Percentiles rank a stretch among this genome's conserved stretches.
Conservation (phyloP, 1,140 invertebrate genomes). For the Lordiphosa stackelbergi region DNA sequence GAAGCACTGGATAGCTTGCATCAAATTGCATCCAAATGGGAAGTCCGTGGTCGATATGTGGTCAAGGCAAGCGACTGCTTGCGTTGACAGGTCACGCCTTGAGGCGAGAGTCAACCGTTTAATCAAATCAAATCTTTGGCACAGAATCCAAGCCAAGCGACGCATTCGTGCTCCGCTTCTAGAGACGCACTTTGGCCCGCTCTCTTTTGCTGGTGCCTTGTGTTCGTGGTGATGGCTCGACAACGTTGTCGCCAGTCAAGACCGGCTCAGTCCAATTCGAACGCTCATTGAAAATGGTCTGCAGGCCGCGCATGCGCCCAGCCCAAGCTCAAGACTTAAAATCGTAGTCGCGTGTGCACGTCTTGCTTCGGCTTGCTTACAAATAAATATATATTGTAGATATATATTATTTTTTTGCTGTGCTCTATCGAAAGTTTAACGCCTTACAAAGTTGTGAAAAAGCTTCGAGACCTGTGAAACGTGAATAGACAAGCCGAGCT, state of each 20-base stretch:
- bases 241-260: slow-evolving; percentile 2
- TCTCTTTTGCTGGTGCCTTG: slow-evolving; percentile 1
- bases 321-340: slow-evolving; percentile 13
- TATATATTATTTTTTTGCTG: slow-evolving; percentile 15
- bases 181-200: slow-evolving; percentile 1
- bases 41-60: slow-evolving; percentile 10
- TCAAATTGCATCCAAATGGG: neutral
- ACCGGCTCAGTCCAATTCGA: slow-evolving; percentile 55
- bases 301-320: slow-evolving; percentile 61
- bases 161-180: slow-evolving; percentile 3
- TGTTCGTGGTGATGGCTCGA: neutral
- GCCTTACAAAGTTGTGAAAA: slow-evolving; percentile 39
- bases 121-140: slow-evolving; percentile 2
- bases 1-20: slow-evolving; percentile 3
- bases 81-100: slow-evolving; percentile 34
- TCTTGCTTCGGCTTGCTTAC: slow-evolving; percentile 37
- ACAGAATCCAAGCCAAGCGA: neutral
- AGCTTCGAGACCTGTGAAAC: slow-evolving; percentile 17
- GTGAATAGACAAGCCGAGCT: slow-evolving; percentile 6
- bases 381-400: slow-evolving; percentile 16
- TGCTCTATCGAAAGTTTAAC: slow-evolving; percentile 27
- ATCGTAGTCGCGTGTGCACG: slow-evolving; percentile 27
- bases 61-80: slow-evolving; percentile 51
- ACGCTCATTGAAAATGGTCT: slow-evolving; percentile 74
- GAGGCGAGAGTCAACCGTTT: slow-evolving; percentile 1